phyloP scores from a whole-genome alignment of 1,140 invertebrate species.

The Saccostrea cuccullata region DNA sequence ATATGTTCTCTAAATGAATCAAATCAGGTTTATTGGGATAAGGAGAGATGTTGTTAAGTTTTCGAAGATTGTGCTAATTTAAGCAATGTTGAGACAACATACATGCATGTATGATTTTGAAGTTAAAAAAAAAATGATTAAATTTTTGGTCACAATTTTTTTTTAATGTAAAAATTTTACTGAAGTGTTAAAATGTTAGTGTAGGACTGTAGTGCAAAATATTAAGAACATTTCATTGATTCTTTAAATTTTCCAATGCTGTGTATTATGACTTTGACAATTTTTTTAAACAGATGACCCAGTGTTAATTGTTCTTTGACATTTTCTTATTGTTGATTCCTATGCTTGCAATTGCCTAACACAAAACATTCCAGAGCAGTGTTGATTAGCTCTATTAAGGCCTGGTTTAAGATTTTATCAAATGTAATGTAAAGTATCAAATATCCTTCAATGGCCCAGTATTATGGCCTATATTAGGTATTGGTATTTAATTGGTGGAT shows the following conservation, averaged over 20 bases:
- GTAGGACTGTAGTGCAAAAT: no score
- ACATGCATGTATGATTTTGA: neutral
- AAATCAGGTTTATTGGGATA: neutral
- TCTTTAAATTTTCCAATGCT: neutral
- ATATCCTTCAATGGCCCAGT: neutral
- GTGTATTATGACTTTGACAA: neutral
- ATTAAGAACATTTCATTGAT: neutral
- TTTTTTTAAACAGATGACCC: neutral
- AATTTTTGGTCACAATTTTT: no score
- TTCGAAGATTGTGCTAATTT: neutral
- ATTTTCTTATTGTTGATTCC: neutral
- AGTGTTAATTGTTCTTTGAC: neutral
- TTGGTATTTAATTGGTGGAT: neutral
- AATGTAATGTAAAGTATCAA: neutral
- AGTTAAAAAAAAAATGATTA: neutral
- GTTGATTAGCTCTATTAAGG: conserved; percentile 21
- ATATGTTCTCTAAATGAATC: neutral
- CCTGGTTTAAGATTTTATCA: conserved; percentile 4
- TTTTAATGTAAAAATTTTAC: no score
- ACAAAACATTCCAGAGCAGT: neutral
- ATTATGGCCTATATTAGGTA: neutral
- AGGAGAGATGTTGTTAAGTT: neutral
- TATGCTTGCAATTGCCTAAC: neutral
- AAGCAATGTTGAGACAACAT: neutral
- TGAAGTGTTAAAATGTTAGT: no score